Percentiles rank a stretch among this genome's conserved stretches.
Conservation (phyloP, 2,888 invertebrate genomes). For the Automeris io region DNA sequence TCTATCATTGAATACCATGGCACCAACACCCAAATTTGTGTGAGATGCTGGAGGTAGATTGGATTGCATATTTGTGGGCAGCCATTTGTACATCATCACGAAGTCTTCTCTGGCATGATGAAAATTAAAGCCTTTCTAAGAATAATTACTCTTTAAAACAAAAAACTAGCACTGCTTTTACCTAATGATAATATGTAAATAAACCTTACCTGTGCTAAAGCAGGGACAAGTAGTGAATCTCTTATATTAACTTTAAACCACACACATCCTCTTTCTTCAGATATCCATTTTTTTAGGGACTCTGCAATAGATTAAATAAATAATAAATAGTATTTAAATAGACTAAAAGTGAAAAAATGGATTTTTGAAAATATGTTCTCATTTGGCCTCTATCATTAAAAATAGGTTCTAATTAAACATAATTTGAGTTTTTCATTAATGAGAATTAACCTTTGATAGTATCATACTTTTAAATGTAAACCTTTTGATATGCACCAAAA, state of each 20-base stretch:
- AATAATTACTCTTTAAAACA: constrained; percentile 39
- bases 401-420: too few species aligned
- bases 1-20: constrained; percentile 86
- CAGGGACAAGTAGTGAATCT: constrained; percentile 83
- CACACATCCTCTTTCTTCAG: constrained; percentile 80
- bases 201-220: constrained; percentile 80
- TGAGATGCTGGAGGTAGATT: constrained; percentile 87
- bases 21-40: constrained; percentile 88
- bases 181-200: not conserved
- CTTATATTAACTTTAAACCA: constrained; percentile 88
- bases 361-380: too few species aligned
- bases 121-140: constrained; percentile 89
- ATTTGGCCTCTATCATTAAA: too few species aligned
- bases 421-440: too few species aligned
- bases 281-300: constrained; percentile 82
- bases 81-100: constrained; percentile 90
- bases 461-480: too few species aligned
- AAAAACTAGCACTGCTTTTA: too few species aligned
- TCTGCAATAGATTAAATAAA: constrained; percentile 62
- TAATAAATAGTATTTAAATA: not conserved
- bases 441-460: too few species aligned
- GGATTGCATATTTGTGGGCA: constrained; percentile 77
- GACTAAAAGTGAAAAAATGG: too few species aligned
- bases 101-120: constrained; percentile 91
- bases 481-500: too few species aligned